These are phyloP conservation scores for Copidosoma aretas DNA, from an alignment of 2,888 invertebrate species.

Conservation along the genomic window DNA sequence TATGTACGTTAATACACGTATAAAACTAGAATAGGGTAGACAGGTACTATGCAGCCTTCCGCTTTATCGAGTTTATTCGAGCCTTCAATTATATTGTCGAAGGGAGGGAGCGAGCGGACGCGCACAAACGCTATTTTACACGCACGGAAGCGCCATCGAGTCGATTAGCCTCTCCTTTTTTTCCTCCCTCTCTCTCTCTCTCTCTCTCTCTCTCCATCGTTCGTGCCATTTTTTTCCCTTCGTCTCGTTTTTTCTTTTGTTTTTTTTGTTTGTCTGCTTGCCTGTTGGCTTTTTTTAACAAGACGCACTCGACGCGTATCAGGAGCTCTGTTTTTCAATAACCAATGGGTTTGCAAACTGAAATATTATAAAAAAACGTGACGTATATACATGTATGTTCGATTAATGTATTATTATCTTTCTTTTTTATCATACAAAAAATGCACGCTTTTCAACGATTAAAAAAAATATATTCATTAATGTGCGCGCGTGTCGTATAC, in stretches of 20 bases:
- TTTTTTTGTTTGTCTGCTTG: neutral
- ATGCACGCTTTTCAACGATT: no score
- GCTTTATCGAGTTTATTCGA: constrained; percentile 20
- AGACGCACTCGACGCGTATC: no score
- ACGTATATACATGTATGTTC: constrained; percentile 24
- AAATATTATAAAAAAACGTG: constrained; percentile 10
- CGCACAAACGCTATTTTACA: neutral
- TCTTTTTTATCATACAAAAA: constrained; percentile 5
- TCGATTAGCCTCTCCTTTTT: constrained; percentile 9
- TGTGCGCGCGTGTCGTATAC: neutral
- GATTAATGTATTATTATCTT: constrained; percentile 4
- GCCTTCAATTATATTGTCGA: constrained; percentile 18
- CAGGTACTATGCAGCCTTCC: no score
- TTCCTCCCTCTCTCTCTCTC: neutral
- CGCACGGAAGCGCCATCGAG: constrained; percentile 7
- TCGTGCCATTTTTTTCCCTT: neutral
- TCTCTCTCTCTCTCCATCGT: neutral
- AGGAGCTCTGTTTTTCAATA: no score
- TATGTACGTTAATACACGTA: no score
- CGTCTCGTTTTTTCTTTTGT: neutral
- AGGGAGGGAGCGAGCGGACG: neutral
- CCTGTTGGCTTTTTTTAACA: no score
- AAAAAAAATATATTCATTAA: no score
- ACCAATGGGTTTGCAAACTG: no score
- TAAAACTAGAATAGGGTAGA: no score